Evolutionary conservation across 2,888 invertebrate genomes (phyloP).

Genomic region (Pristionchus mayeri): DNA sequence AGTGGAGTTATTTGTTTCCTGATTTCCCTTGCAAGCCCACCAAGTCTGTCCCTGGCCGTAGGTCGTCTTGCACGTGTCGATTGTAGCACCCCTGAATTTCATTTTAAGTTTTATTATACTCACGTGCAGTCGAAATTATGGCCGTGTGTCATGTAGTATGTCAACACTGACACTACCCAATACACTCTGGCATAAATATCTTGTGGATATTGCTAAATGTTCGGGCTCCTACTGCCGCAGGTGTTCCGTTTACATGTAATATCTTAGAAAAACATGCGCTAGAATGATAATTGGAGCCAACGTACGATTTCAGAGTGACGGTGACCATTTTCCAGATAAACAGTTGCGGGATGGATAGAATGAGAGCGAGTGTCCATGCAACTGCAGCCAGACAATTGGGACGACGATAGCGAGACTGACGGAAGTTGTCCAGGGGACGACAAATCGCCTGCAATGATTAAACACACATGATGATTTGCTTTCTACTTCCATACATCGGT

Average conservation of each 20-base stretch:
- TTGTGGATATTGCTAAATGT: too few relatives aligned
- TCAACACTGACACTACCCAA: too few relatives aligned
- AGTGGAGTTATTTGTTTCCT: not conserved
- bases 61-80: not conserved
- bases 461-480: too few relatives aligned
- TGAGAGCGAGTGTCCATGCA: slow-evolving; percentile 69
- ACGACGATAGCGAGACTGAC: slow-evolving; percentile 70
- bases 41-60: not conserved
- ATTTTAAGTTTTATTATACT: too few relatives aligned
- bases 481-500: too few relatives aligned
- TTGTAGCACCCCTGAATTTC: not conserved
- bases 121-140: too few relatives aligned
- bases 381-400: slow-evolving; percentile 70
- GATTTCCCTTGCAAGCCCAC: not conserved
- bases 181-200: too few relatives aligned
- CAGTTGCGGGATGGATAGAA: slow-evolving; percentile 70
- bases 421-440: slow-evolving; percentile 72
- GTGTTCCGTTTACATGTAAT: not conserved
- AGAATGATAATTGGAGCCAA: not conserved
- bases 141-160: too few relatives aligned
- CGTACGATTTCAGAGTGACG: slow-evolving; percentile 1
- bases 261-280: not conserved
- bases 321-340: slow-evolving; percentile 68
- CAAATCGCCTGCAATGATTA: slow-evolving; percentile 73
- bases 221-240: too few relatives aligned